Conservation (phyloP, 1,140 invertebrate species). For the Scaptomyza hsui region DNA sequence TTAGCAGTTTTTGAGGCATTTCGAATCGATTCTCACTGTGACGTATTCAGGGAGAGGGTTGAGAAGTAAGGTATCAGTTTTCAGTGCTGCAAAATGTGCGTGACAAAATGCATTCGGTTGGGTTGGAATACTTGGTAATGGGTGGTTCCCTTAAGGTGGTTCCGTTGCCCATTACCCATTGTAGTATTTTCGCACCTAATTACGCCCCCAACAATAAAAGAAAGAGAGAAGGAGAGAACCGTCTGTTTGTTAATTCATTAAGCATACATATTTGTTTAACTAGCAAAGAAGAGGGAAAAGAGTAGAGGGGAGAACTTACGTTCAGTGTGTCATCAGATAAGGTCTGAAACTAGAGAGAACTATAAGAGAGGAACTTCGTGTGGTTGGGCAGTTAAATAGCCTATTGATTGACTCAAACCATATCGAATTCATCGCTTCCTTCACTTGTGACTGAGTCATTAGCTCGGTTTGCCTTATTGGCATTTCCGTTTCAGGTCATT, state of each 20-base stretch:
- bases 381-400: slow-evolving; percentile 5
- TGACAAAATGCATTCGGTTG: slow-evolving; percentile 69
- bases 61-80: slow-evolving; percentile 10
- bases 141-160: neutral
- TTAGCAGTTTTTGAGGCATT: neutral
- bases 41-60: too few relatives aligned
- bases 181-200: slow-evolving; percentile 57
- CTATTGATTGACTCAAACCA: slow-evolving; percentile 37
- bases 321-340: slow-evolving; percentile 16
- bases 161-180: slow-evolving; percentile 12
- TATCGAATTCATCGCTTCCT: slow-evolving; percentile 8
- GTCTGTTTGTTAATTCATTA: slow-evolving; percentile 61
- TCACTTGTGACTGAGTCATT: slow-evolving; percentile 18
- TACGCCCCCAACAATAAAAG: slow-evolving; percentile 24
- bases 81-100: slow-evolving; percentile 50
- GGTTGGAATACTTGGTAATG: neutral
- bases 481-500: slow-evolving; percentile 26
- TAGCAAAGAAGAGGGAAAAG: neutral
- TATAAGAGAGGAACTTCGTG: too few relatives aligned
- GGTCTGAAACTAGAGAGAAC: neutral
- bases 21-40: slow-evolving; percentile 13
- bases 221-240: neutral
- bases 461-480: slow-evolving; percentile 16
- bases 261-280: slow-evolving; percentile 52
- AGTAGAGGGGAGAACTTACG: neutral